Evolutionary conservation across 2,888 invertebrate species (phyloP).

Genomic region (Philhelius pedissequus): DNA sequence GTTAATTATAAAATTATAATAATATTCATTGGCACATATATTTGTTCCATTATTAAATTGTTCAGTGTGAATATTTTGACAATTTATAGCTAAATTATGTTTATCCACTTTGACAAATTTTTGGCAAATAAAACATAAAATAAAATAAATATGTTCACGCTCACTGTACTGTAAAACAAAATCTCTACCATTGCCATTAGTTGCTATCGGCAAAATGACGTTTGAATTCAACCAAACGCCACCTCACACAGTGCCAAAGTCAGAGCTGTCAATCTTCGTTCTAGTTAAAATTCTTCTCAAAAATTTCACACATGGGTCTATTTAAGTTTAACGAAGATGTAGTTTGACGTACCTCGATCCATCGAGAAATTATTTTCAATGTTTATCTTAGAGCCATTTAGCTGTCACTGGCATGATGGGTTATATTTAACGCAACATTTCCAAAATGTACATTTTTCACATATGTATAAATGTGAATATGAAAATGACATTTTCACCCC

Average conservation of each 20-base stretch:
- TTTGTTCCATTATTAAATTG: not conserved
- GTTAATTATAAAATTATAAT: not conserved
- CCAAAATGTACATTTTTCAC: not conserved
- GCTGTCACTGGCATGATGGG: constrained; percentile 8
- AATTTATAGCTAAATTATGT: not conserved
- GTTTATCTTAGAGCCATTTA: not conserved
- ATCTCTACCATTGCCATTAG: not conserved
- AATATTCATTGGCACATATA: too few species aligned
- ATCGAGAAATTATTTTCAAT: not conserved
- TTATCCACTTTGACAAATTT: not conserved
- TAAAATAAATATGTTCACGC: constrained; percentile 11
- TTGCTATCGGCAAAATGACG: not conserved
- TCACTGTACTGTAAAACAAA: not conserved
- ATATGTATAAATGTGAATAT: not conserved
- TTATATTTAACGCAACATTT: constrained; percentile 5
- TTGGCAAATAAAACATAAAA: not conserved
- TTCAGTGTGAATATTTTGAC: not conserved
- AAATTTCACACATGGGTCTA: constrained; percentile 29
- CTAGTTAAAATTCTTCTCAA: constrained; percentile 34
- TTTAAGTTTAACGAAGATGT: not conserved
- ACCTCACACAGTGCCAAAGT: not conserved
- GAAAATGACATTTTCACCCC: constrained; percentile 35
- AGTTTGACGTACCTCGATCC: not conserved
- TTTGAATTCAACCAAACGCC: not conserved
- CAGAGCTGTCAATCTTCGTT: constrained; percentile 43